These are phyloP conservation scores for Bursaphelenchus mucronatus DNA, from an alignment of 1,140 invertebrate genomes.

Conservation along the genomic window DNA sequence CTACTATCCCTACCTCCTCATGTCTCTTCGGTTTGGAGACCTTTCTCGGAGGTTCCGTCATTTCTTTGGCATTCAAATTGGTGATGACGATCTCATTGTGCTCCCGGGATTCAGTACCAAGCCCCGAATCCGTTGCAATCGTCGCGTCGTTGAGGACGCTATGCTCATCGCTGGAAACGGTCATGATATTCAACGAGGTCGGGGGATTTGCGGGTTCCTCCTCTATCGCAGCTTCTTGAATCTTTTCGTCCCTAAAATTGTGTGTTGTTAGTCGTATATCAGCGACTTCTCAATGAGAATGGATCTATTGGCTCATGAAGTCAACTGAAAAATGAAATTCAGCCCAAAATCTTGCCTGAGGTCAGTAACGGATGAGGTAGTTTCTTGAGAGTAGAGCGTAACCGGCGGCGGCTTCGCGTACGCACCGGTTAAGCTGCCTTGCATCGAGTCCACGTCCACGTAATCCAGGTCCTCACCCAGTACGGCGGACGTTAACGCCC, in stretches of 20 bases:
- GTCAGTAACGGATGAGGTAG: constrained; percentile 16
- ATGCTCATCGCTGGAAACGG: too few relatives aligned
- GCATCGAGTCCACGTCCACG: constrained; percentile 15
- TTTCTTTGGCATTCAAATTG: too few relatives aligned
- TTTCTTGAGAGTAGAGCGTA: constrained; percentile 6
- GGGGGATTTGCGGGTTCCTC: neutral
- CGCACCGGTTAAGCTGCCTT: neutral
- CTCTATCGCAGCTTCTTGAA: constrained; percentile 3
- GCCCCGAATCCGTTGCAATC: too few relatives aligned
- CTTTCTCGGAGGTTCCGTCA: too few relatives aligned
- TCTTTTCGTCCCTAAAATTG: neutral
- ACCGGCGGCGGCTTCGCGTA: neutral
- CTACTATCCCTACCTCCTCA: too few relatives aligned
- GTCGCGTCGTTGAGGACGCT: too few relatives aligned
- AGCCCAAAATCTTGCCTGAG: neutral
- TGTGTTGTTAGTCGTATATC: neutral
- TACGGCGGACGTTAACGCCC: constrained; percentile 5
- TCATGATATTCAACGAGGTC: too few relatives aligned
- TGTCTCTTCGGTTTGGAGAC: too few relatives aligned
- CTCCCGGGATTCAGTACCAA: too few relatives aligned
- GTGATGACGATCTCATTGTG: too few relatives aligned
- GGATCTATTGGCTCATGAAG: neutral
- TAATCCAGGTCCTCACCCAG: constrained; percentile 12
- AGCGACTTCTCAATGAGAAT: neutral
- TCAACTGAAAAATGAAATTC: neutral